phyloP scores from a whole-genome alignment of 2,797 vertebrate species.

The Pseudocheirus occidentalis region DNA sequence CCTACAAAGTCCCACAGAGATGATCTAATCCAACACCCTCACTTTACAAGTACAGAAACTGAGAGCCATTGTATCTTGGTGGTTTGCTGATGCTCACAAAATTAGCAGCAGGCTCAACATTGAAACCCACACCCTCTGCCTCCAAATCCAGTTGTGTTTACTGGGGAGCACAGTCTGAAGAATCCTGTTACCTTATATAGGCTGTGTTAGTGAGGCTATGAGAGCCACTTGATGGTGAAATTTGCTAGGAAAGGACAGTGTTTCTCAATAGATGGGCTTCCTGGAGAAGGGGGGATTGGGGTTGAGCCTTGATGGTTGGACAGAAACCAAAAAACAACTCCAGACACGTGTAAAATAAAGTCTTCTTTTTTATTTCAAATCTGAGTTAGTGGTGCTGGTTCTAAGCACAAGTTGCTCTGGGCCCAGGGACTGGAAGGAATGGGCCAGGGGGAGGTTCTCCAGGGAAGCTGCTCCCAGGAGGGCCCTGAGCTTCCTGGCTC shows the following conservation, averaged over 20 bases:
- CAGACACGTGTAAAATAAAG: constrained; percentile 77
- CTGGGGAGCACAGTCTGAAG: background rate
- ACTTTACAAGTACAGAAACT: background rate
- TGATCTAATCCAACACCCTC: background rate
- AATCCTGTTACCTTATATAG: background rate
- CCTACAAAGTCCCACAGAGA: background rate
- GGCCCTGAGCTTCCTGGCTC: constrained; percentile 56
- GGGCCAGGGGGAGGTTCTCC: background rate
- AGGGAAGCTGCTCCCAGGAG: constrained; percentile 30
- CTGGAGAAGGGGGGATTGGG: background rate
- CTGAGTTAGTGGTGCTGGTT: constrained; percentile 69
- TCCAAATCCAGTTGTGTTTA: background rate
- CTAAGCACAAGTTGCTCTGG: constrained; percentile 9
- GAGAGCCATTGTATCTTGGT: background rate
- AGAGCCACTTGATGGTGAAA: background rate
- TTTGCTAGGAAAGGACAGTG: background rate
- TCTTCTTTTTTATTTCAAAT: constrained; percentile 81
- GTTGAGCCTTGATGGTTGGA: background rate
- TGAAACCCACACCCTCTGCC: background rate
- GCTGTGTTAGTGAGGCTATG: background rate
- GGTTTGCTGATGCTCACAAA: background rate
- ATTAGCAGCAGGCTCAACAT: background rate
- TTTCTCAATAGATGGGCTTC: background rate
- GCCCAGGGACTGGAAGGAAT: background rate
- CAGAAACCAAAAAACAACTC: background rate